Evolutionary conservation across 2,888 invertebrate genomes (phyloP), one percentile per base, ranked within the genome.

Genomic region (Platycheirus albimanus): DNA sequence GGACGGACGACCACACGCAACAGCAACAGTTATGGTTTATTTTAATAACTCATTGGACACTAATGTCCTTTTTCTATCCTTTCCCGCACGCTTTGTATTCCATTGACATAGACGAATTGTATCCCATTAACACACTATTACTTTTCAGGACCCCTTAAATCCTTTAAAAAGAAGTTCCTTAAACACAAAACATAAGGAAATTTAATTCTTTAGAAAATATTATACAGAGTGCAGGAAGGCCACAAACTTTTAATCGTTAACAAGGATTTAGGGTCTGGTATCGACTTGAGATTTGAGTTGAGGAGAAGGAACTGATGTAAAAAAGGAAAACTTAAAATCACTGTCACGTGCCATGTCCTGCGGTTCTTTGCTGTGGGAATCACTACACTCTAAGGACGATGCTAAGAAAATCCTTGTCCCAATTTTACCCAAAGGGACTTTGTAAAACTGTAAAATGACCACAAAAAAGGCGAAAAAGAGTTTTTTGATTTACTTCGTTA

Each of bases 91-190:
- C 1, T 24, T 20, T n/a, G 13, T 24, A 56, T 56, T 38, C 15
- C 41, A 41, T 11, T 6, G n/a, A 52, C 52, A 52, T 38, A 56
- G 38, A 56, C 38, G 56, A 56, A 38, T 56, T 38, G 38, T 38
- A 24, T 1, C 56, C 56, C 58, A 58, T 58, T 58, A 58, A 15
- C 58, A 58, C 41, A 58, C 58, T 28, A 41, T 41, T 58, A 41
- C 28, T 41, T 58, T 20, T 41, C n/a, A n/a, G 28, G 24, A 15
- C 41, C 38, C 38, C 10, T 58, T 8, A 15, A 58, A 41, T 20
- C 41, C 41, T 15, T 24, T 58, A 2, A 58, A 41, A 58, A 41
- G 33, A 41, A 7, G 5, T 41, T 11, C 41, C 28, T 15, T 24
- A 28, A 41, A 28, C 58, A 28, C 15, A 41, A 36, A 13, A 56